Evolutionary conservation across 2,797 vertebrate genomes (phyloP).

Genomic region (Phoebastria nigripes): DNA sequence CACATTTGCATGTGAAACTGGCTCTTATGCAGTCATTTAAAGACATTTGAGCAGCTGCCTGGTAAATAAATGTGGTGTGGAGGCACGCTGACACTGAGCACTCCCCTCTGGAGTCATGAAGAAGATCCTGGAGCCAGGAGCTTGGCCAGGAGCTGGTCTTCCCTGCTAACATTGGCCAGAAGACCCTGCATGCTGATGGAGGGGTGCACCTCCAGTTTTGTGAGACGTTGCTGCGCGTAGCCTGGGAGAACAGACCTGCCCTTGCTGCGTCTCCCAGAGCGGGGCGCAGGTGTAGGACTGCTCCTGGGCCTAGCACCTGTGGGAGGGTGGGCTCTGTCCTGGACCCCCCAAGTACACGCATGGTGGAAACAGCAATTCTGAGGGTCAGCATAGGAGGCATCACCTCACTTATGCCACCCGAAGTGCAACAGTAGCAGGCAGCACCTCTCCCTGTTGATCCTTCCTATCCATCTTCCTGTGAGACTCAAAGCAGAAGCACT

Average conservation of each 20-base stretch:
- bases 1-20: neutral
- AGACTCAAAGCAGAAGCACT: neutral
- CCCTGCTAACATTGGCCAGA: neutral
- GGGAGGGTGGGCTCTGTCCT: neutral
- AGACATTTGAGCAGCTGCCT: neutral
- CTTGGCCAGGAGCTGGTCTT: neutral
- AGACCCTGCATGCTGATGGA: neutral
- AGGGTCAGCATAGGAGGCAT: neutral
- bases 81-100: neutral
- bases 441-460: neutral
- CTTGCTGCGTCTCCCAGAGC: neutral
- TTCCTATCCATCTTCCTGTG: neutral
- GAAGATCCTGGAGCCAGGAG: neutral
- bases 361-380: neutral
- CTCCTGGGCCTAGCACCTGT: neutral
- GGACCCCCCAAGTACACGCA: neutral
- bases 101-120: neutral
- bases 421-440: neutral
- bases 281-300: accelerated
- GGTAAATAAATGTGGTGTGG: neutral
- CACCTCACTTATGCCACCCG: neutral
- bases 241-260: neutral
- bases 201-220: neutral
- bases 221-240: neutral
- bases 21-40: neutral